Evolutionary conservation across 2,113 vertebrate species (phyloP), one percentile per base, ranked within the genome.

Genomic region (Labeo catla): DNA sequence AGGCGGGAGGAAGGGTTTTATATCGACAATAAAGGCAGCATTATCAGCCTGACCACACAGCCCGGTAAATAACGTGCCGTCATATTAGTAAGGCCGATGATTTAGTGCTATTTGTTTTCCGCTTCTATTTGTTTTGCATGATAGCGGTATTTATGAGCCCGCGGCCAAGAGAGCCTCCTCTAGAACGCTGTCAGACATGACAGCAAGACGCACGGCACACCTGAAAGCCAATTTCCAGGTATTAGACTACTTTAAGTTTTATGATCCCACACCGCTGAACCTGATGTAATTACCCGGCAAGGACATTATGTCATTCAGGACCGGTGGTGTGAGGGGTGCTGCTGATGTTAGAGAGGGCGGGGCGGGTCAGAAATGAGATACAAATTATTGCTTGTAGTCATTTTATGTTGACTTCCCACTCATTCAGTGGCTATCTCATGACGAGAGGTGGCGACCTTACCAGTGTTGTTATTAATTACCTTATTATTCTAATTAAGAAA

Each of bases 221-320:
- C 89, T 90, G 88, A 91, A 93, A 94, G 93, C 93, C 93, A 93
- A 94, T 95, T 94, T 90, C 93, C 91, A 94, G 93, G 94, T 94
- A 95, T 94, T 93, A 93, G 92, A 95, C 94, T 93, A 90, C 92
- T 94, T 92, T 91, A 92, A 92, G 93, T 95, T 96, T 96, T 95
- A 95, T 93, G 94, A 94, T 92, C 91, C 88, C 88, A 86, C 92
- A 93, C 93, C 91, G 87, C 92, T 90, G 91, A 94, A 93, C 93
- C 90, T 92, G 94, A 95, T 94, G 94, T 95, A 96, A 95, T 95
- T 95, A 95, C 91, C 90, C 91, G 77, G 86, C 95, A 96, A 95
- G 95, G 95, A 91, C 94, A 93, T 90, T 91, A 86, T 70, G 94
- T 95, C 95, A 94, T 96, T 96, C 93, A 94, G 94, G 89, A 86